These are phyloP conservation scores for Lasioglossum pauxillum DNA, from an alignment of 2,888 invertebrate genomes.

Conservation along the genomic window DNA sequence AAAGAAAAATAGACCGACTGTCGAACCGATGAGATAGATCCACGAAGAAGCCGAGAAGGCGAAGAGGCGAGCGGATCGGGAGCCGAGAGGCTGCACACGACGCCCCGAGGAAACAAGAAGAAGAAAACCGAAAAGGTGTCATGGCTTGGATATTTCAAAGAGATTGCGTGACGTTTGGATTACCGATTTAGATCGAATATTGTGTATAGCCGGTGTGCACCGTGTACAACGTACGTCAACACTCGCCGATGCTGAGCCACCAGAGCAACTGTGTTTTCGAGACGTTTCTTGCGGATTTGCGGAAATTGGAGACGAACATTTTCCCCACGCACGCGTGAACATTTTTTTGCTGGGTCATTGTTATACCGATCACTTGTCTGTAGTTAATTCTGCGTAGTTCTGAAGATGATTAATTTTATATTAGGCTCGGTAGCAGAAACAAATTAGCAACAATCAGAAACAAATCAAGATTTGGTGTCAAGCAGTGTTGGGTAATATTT, in stretches of 20 bases:
- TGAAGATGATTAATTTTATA: not conserved
- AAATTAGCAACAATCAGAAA: too few species aligned
- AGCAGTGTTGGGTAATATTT: not conserved
- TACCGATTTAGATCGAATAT: constrained; percentile 13
- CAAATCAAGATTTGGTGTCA: not conserved
- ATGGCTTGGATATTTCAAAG: constrained; percentile 5
- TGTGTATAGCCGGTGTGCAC: not conserved
- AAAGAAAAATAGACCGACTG: constrained; percentile 42
- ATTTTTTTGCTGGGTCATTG: not conserved
- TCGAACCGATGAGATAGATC: constrained; percentile 10
- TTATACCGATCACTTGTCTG: not conserved
- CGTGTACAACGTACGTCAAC: constrained; percentile 12
- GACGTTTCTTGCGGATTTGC: not conserved
- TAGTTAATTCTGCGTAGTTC: not conserved
- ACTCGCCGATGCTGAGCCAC: not conserved
- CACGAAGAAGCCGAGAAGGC: not conserved
- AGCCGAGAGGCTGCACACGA: not conserved
- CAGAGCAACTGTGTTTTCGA: not conserved
- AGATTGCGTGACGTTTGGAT: constrained; percentile 8
- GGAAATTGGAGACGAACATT: not conserved
- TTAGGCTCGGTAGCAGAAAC: not conserved
- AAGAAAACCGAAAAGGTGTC: constrained; percentile 11
- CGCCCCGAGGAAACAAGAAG: constrained; percentile 1
- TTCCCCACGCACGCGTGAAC: not conserved
- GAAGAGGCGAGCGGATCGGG: constrained; percentile 6